A percentile compares a stretch with the other conserved stretches of the same genome.
phyloP scores from a whole-genome alignment of 1,140 invertebrate genomes.

The Homarus americanus region DNA sequence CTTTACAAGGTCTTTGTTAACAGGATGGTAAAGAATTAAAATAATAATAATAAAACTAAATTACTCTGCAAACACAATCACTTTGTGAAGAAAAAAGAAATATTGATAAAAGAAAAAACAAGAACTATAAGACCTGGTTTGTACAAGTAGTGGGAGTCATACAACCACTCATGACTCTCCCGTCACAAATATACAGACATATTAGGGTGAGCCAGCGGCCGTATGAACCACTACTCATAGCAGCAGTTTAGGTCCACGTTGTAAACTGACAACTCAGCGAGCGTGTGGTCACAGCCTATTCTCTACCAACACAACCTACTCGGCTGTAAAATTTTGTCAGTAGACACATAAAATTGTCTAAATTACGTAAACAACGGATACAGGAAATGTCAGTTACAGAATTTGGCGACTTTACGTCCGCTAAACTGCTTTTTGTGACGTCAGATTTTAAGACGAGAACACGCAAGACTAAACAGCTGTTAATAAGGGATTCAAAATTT shows the following conservation, averaged over 20 bases:
- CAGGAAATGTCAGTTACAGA: neutral
- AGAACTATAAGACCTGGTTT: conserved; percentile 32
- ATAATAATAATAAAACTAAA: conserved; percentile 12
- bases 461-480: neutral
- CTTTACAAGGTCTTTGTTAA: conserved; percentile 55
- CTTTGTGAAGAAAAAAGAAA: conserved; percentile 35
- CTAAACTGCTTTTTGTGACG: neutral
- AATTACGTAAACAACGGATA: neutral
- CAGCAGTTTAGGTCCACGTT: neutral
- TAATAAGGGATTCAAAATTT: too few species aligned
- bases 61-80: conserved; percentile 56
- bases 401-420: neutral
- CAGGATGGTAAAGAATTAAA: neutral
- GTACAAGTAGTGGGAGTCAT: conserved; percentile 1
- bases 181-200: neutral
- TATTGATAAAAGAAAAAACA: conserved; percentile 12
- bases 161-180: neutral
- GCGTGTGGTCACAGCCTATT: neutral
- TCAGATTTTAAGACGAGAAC: neutral
- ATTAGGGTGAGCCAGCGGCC: neutral
- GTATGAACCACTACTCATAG: neutral
- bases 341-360: too few species aligned
- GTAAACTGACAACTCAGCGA: neutral
- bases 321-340: neutral
- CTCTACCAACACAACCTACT: neutral